Percentiles rank a stretch among this genome's conserved stretches.
Evolutionary conservation across 2,797 vertebrate genomes (phyloP).

Genomic region (Pitangus sulphuratus): DNA sequence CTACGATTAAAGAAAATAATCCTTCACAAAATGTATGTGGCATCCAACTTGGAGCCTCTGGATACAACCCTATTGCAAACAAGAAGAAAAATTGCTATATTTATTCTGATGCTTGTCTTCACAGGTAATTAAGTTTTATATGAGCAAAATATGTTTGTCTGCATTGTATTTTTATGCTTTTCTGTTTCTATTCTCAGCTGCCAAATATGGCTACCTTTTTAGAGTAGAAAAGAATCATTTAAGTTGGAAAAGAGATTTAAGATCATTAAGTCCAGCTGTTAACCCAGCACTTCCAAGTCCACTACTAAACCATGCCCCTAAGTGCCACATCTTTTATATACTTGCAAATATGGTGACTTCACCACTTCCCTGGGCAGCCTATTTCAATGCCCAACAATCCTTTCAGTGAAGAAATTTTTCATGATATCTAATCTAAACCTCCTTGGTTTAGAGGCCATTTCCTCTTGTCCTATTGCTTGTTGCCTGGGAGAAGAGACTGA

Average conservation of each 20-base stretch:
- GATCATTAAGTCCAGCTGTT: background rate
- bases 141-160: background rate
- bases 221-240: background rate
- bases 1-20: background rate
- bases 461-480: background rate
- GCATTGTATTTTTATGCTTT: background rate
- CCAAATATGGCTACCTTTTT: background rate
- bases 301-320: background rate
- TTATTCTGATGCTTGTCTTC: background rate
- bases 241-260: background rate
- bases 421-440: background rate
- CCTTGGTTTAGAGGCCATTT: background rate
- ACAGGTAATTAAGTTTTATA: background rate
- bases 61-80: background rate
- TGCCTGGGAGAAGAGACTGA: background rate
- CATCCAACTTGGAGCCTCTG: background rate
- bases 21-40: background rate
- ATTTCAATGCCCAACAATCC: background rate
- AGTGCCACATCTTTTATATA: background rate
- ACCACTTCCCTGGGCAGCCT: background rate
- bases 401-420: background rate
- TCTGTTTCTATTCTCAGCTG: background rate
- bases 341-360: background rate
- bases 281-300: background rate
- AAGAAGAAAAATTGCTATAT: background rate